Conservation (phyloP, 1,140 invertebrate species). For the Akabosia matsudoensis region DNA sequence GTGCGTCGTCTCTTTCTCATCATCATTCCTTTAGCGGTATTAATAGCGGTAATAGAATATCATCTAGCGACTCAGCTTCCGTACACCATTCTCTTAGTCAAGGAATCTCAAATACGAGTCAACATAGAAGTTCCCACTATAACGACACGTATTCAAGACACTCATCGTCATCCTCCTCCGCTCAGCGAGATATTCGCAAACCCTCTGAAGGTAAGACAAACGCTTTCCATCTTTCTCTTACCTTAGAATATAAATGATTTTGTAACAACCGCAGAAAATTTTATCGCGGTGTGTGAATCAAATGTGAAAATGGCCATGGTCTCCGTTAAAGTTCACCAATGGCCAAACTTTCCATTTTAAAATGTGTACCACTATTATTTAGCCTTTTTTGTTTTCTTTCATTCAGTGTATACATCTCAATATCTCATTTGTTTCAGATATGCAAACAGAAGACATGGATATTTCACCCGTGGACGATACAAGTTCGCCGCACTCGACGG, state of each 20-base stretch:
- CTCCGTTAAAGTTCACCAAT: no score
- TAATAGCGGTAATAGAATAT: slow-evolving; percentile 28
- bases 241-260: no score
- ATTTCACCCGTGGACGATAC: slow-evolving; percentile 45
- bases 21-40: slow-evolving; percentile 33
- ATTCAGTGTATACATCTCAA: no score
- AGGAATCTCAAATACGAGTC: slow-evolving; percentile 20
- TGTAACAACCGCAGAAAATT: no score
- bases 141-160: neutral
- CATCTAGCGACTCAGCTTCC: slow-evolving; percentile 27
- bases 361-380: no score
- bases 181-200: slow-evolving; percentile 39
- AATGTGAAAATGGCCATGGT: no score
- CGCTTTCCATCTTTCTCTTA: neutral
- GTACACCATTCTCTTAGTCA: slow-evolving; percentile 10
- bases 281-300: no score
- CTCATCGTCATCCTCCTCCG: slow-evolving; percentile 5
- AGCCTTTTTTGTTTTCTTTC: no score
- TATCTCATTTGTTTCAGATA: slow-evolving; percentile 25
- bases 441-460: slow-evolving; percentile 46
- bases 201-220: slow-evolving; percentile 41
- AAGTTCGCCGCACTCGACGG: slow-evolving; percentile 33
- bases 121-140: slow-evolving; percentile 11
- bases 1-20: slow-evolving; percentile 23
- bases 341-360: no score